Conservation (phyloP, 1,140 invertebrate species). For the Scaptomyza montana region DNA sequence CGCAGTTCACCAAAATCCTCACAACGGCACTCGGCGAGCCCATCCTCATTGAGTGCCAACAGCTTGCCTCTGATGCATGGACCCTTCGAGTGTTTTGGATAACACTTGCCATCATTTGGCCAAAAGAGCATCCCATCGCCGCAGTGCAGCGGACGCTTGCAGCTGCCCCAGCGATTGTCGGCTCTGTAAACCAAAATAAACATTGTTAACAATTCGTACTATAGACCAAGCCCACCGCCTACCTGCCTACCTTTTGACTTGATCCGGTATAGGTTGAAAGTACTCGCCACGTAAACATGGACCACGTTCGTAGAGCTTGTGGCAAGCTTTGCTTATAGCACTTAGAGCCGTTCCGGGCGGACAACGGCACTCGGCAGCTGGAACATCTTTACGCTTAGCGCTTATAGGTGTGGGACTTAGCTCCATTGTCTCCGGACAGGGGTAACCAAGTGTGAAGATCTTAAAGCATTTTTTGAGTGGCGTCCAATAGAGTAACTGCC, state of each 20-base stretch:
- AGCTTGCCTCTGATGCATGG: conserved; percentile 90
- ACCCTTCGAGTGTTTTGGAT: conserved; percentile 87
- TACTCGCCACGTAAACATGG: conserved; percentile 88
- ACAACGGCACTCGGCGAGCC: conserved; percentile 86
- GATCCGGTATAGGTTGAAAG: conserved; percentile 58
- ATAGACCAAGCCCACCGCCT: no score
- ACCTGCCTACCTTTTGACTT: conserved; percentile 51
- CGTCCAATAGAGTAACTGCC: conserved; percentile 93
- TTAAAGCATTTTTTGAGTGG: conserved; percentile 92
- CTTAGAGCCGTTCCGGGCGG: conserved; percentile 90
- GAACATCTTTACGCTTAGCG: conserved; percentile 70
- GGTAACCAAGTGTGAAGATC: conserved; percentile 91
- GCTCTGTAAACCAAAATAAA: conserved; percentile 34
- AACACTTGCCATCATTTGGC: conserved; percentile 89
- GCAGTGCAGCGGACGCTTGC: conserved; percentile 86
- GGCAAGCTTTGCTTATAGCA: conserved; percentile 85
- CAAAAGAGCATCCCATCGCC: conserved; percentile 88
- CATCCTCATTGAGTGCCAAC: conserved; percentile 85
- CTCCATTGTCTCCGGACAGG: conserved; percentile 93
- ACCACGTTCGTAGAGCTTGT: conserved; percentile 88
- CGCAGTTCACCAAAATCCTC: conserved; percentile 84
- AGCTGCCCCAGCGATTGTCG: conserved; percentile 87
- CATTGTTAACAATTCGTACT: no score
- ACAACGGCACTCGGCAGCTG: conserved; percentile 89
- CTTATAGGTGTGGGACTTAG: conserved; percentile 86